Evolutionary conservation across 2,113 vertebrate genomes (phyloP).

Genomic region (Patagioenas fasciata): DNA sequence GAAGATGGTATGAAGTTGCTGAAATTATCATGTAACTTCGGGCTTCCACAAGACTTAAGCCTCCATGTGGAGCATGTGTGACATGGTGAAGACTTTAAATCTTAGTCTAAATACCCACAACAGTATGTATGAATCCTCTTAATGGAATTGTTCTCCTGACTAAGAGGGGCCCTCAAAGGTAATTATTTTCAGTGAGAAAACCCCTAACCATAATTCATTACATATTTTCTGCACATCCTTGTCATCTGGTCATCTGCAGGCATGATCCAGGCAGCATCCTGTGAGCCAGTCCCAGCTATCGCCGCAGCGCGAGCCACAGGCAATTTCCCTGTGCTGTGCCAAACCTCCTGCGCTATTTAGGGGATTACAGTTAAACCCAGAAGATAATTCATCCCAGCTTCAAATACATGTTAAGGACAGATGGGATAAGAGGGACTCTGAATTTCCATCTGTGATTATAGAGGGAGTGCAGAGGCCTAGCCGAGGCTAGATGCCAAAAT

Average conservation of each 20-base stretch:
- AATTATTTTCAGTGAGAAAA: neutral
- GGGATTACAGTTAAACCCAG: neutral
- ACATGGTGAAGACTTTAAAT: neutral
- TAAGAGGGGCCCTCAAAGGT: neutral
- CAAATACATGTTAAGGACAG: neutral
- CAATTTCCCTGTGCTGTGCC: neutral
- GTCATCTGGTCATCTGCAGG: neutral
- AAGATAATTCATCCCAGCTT: neutral
- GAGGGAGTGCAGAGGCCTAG: neutral
- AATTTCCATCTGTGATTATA: neutral
- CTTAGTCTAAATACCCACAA: neutral
- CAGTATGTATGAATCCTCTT: neutral
- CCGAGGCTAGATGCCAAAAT: neutral
- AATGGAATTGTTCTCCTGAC: neutral
- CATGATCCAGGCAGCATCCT: neutral
- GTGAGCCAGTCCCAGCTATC: neutral
- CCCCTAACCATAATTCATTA: neutral
- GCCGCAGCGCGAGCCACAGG: neutral
- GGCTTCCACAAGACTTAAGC: neutral
- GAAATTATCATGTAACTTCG: neutral
- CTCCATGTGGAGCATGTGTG: rapidly evolving
- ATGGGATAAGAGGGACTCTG: neutral
- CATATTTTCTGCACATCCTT: neutral
- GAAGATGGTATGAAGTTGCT: neutral
- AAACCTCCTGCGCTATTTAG: neutral